Conservation (phyloP, 2,113 vertebrate genomes). For the Platanista minor region DNA sequence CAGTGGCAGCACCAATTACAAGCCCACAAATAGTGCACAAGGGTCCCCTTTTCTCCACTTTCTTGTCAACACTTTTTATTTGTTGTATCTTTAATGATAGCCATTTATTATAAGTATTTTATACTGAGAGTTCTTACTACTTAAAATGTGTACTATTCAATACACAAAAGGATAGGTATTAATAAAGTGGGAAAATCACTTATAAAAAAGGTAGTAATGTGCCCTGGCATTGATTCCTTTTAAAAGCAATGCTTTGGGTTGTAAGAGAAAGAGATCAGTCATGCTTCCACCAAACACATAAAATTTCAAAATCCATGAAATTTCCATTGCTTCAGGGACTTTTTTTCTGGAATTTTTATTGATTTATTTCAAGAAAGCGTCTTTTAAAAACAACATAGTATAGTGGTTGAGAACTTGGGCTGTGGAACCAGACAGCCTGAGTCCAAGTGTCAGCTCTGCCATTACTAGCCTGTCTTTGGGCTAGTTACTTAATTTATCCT, state of each 20-base stretch:
- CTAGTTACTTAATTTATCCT: neutral
- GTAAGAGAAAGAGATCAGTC: conserved; percentile 12
- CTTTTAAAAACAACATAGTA: neutral
- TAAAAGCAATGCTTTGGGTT: neutral
- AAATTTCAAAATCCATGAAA: conserved; percentile 17
- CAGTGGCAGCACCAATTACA: neutral
- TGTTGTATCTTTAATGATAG: neutral
- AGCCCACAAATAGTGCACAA: neutral
- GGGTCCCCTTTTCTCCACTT: neutral
- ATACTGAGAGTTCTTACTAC: conserved; percentile 40
- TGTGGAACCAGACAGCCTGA: neutral
- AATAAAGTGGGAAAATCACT: conserved; percentile 34
- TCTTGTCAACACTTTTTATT: neutral
- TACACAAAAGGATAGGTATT: conserved; percentile 10
- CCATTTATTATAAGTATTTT: conserved; percentile 7
- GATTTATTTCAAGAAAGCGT: neutral
- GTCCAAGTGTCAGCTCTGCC: neutral
- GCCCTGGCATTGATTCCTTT: neutral
- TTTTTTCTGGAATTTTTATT: neutral
- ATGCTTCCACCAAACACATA: neutral
- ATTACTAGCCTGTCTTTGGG: neutral
- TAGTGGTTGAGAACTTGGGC: neutral
- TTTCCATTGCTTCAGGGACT: conserved; percentile 13
- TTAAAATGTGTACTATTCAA: conserved; percentile 42
- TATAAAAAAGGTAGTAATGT: neutral